Evolutionary conservation across 2,888 invertebrate species (phyloP), one percentile per base, ranked within the genome.

Genomic region (Ryuthela nishihirai): DNA sequence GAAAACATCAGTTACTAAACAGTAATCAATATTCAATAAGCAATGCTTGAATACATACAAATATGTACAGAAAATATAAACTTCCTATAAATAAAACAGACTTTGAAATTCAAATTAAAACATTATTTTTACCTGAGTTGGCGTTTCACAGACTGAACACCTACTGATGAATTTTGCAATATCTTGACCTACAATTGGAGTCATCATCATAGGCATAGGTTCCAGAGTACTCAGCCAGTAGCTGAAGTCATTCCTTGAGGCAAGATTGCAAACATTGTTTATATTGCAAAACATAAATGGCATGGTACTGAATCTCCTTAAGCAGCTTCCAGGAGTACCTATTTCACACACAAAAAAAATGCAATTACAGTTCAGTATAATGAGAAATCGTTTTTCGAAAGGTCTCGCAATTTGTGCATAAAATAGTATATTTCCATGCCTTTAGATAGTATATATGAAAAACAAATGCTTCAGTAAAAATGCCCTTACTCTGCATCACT

Each of bases 141-240:
- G 93, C 1, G 88, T 89, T 76, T 97, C 97, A 73, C 97, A 98
- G 17, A 98, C 97, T 10, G 87, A 85, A 75, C 97, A 98, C 70
- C 82, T 83, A 48, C 95, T 95, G 69, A 98, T 94, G 72, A 90
- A 91, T 70, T 83, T 83, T 69, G 83, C 80, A 69, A 97, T 94
- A 48, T 82, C 85, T 25, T 80, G 76, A 67, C 87, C 88, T 69
- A 84, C 83, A 0, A 94, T 88, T 0, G 95, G 94, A 89, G 89
- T 93, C 94, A 94, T 95, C 12, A 94, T 92, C 93, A 94, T 95
- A 12, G 94, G 92, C 66, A 92, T 87, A 10, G 89, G 81, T 64
- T 85, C 85, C 64, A 84, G 88, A 12, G 95, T 95, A 25, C 94
- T 89, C 54, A 98, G 78, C 97, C 97, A 98, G 77, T 93, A 98